These are phyloP conservation scores for Zaprionus camerounensis DNA, from an alignment of 1,140 invertebrate genomes.

Conservation along the genomic window DNA sequence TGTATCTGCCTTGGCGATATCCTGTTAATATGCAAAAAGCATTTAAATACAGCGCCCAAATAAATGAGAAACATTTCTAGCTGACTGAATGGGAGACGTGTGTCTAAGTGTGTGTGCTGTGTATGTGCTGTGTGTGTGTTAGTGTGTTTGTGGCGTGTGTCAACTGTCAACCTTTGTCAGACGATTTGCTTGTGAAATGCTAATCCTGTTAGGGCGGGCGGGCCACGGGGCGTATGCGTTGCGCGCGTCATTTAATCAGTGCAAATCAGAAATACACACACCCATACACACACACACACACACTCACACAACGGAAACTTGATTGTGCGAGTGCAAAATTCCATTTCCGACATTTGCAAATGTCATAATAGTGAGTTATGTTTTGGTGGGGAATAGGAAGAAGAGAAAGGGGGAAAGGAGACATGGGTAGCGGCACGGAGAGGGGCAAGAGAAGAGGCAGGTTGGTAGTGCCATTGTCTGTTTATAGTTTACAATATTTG, in stretches of 20 bases:
- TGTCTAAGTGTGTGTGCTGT: conserved; percentile 23
- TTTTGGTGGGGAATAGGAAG: no score
- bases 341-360: conserved; percentile 59
- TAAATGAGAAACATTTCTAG: conserved; percentile 50
- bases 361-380: conserved; percentile 2
- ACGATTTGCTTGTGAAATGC: conserved; percentile 78
- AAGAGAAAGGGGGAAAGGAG: no score
- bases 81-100: conserved; percentile 2
- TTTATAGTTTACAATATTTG: conserved; percentile 13
- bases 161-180: conserved; percentile 81
- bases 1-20: conserved; percentile 57
- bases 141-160: conserved; percentile 40
- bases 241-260: conserved; percentile 71
- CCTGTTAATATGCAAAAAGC: conserved; percentile 46
- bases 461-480: neutral
- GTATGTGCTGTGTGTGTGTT: neutral
- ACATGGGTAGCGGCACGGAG: neutral
- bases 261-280: conserved; percentile 67
- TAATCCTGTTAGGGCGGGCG: conserved; percentile 71
- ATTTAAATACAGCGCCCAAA: conserved; percentile 54
- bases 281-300: conserved; percentile 26
- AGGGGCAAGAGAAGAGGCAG: no score
- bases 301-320: conserved; percentile 57
- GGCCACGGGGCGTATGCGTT: conserved; percentile 14
- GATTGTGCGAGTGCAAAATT: conserved; percentile 74